Evolutionary conservation across 2,888 invertebrate genomes (phyloP), one percentile per base, ranked within the genome.

Genomic region (Caenorhabditis drosophilae): DNA sequence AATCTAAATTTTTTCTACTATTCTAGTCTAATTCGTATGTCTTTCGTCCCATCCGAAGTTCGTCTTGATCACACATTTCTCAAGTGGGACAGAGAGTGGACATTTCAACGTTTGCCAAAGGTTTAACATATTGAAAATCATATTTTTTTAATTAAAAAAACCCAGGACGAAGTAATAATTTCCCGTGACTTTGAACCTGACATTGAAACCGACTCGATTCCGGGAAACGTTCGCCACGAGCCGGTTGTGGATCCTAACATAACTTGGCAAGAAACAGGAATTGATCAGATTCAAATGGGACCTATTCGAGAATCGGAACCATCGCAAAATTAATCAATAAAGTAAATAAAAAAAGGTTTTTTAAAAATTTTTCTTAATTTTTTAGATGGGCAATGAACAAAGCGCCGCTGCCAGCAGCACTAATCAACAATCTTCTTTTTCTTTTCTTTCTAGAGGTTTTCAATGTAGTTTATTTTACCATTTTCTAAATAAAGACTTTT

Each of bases 311-410:
- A 45, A n/a, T 6, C 11, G 23, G 46, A 12, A 2, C 2, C 16
- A 31, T 6, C 12, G 3, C 34, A 27, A 4, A 31, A 34, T 16
- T 31, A 44, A n/a, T n/a, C 18, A 45, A 31, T 16, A 18, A 31
- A n/a, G n/a, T n/a, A n/a, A n/a, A n/a, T n/a, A n/a, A n/a, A n/a
- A n/a, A n/a, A n/a, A n/a, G n/a, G n/a, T n/a, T n/a, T n/a, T n/a
- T 47, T 31, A 35, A 26, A 7, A 26, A 50, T 9, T 18, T n/a
- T n/a, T n/a, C n/a, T n/a, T n/a, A n/a, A n/a, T n/a, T n/a, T n/a
- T n/a, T n/a, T n/a, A n/a, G n/a, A 76, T 75, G 76, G 75, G 75
- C 35, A 76, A 75, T 54, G 77, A 76, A 35, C 75, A 75, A 52
- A 71, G 71, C 38, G 35, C 54, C 4, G 38, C 40, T 42, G 35